phyloP scores from a whole-genome alignment of 1,140 invertebrate species.

The Drosophila saltans region DNA sequence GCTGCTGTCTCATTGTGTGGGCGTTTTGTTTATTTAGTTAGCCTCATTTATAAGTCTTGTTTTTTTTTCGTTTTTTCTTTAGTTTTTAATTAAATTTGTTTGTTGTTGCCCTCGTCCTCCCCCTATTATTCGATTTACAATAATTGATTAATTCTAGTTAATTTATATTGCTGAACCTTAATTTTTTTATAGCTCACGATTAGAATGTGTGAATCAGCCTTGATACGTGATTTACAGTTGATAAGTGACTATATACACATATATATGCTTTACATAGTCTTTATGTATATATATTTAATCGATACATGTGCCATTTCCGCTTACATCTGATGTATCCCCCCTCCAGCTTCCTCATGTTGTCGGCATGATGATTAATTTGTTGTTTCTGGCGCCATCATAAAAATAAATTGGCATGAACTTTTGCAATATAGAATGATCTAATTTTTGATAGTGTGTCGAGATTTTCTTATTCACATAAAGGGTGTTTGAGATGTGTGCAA shows the following conservation, averaged over 20 bases:
- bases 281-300: background rate
- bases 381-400: constrained; percentile 55
- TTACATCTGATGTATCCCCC: background rate
- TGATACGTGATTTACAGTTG: constrained; percentile 43
- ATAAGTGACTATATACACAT: constrained; percentile 27
- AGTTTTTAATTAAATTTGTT: constrained; percentile 69
- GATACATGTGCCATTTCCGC: constrained; percentile 6
- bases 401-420: constrained; percentile 50
- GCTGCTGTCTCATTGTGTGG: constrained; percentile 49
- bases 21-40: constrained; percentile 68
- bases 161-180: constrained; percentile 36
- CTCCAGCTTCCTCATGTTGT: background rate
- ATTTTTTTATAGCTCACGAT: constrained; percentile 23
- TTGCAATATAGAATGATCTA: constrained; percentile 45
- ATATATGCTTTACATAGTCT: constrained; percentile 23
- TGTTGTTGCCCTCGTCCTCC: constrained; percentile 35
- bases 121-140: constrained; percentile 36
- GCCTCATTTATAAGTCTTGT: constrained; percentile 46
- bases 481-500: constrained; percentile 8
- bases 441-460: constrained; percentile 32
- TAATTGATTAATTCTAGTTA: constrained; percentile 50
- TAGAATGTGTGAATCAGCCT: constrained; percentile 61
- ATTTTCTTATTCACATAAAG: constrained; percentile 22
- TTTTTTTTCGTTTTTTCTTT: constrained; percentile 57
- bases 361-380: constrained; percentile 42